Evolutionary conservation across 2,113 vertebrate genomes (phyloP).

Genomic region (Aleadryas rufinucha): DNA sequence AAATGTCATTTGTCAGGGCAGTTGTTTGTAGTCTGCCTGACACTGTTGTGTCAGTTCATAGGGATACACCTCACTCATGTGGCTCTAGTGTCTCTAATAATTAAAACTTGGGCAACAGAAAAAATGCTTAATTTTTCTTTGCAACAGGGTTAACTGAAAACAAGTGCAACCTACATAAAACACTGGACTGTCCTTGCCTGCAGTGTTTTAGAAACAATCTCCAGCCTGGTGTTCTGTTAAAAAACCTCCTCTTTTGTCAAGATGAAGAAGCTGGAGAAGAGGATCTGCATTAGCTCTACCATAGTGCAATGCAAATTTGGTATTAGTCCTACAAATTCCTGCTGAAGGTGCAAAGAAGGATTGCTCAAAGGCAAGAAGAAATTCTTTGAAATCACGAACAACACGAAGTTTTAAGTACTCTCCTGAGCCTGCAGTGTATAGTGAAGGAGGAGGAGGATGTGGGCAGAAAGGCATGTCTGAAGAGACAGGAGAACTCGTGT

Average conservation of each 20-base stretch:
- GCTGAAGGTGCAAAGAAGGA: neutral
- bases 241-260: neutral
- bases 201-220: neutral
- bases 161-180: neutral
- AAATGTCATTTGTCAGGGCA: constrained; percentile 15
- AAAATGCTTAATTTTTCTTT: neutral
- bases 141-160: neutral
- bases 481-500: neutral
- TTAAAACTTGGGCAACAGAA: neutral
- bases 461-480: constrained; percentile 21
- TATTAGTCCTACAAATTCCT: neutral
- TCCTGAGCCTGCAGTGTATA: neutral
- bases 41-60: neutral
- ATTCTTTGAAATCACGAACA: neutral
- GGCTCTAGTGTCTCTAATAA: neutral
- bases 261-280: neutral
- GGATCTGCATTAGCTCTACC: neutral
- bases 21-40: neutral
- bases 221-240: neutral
- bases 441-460: neutral
- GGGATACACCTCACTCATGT: neutral
- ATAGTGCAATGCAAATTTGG: neutral
- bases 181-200: neutral
- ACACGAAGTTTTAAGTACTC: neutral
- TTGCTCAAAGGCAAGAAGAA: neutral